phyloP scores from a whole-genome alignment of 1,140 invertebrate species.

The Frieseomelitta varia region DNA sequence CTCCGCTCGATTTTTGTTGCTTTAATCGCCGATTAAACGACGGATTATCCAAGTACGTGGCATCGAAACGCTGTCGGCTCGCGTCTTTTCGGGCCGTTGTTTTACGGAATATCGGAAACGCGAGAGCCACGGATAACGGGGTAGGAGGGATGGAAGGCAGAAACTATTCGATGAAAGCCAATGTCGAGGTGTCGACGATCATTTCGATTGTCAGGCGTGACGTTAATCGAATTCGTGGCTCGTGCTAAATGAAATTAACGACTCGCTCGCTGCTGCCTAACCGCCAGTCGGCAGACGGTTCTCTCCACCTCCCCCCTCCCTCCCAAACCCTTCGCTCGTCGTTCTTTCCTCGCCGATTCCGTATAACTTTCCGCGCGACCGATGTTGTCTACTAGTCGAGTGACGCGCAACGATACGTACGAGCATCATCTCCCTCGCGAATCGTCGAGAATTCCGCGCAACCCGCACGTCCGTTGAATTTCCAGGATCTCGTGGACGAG shows the following conservation, averaged over 20 bases:
- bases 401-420: not conserved
- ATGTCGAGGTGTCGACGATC: conserved; percentile 66
- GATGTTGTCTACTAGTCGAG: not conserved
- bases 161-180: conserved; percentile 22
- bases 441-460: not conserved
- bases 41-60: not conserved
- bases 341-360: conserved; percentile 48
- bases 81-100: not conserved
- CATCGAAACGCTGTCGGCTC: not conserved
- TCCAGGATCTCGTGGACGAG: not conserved
- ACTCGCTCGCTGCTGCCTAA: conserved; percentile 68
- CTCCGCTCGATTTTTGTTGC: no score
- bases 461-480: not conserved
- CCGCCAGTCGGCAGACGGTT: conserved; percentile 39
- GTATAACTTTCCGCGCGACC: not conserved
- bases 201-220: conserved; percentile 76
- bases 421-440: conserved; percentile 6
- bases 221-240: conserved; percentile 78
- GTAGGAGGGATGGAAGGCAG: conserved; percentile 30
- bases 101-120: conserved; percentile 28
- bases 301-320: not conserved
- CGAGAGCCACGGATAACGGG: not conserved
- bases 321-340: not conserved
- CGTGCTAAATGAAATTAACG: conserved; percentile 78
- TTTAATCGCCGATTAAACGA: not conserved